Conservation (phyloP, 2,888 invertebrate species). For the Clepsis dumicolana region DNA sequence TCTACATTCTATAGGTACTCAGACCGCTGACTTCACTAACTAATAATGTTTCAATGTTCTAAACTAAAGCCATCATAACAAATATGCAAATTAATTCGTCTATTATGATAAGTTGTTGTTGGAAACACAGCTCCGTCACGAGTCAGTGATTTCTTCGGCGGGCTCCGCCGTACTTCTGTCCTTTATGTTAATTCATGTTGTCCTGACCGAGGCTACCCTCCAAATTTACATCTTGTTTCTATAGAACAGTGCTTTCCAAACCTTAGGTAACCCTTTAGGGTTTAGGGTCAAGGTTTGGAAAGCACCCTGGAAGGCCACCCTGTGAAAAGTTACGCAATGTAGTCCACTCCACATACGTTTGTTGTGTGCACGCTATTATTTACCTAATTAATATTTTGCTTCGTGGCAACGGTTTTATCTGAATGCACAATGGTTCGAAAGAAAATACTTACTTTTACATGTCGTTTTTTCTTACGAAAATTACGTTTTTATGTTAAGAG, state of each 20-base stretch:
- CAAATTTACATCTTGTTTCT: constrained; percentile 38
- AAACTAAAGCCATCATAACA: constrained; percentile 17
- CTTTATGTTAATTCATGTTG: constrained; percentile 47
- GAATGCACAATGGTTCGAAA: too few species aligned
- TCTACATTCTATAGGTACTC: neutral
- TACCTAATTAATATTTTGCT: too few species aligned
- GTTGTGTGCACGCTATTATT: too few species aligned
- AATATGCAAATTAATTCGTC: constrained; percentile 9
- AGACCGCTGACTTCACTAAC: neutral
- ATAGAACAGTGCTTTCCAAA: constrained; percentile 13
- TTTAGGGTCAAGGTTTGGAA: too few species aligned
- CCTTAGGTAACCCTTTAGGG: too few species aligned
- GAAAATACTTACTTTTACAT: too few species aligned
- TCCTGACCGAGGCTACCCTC: constrained; percentile 38
- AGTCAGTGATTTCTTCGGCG: constrained; percentile 39
- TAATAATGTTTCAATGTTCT: neutral
- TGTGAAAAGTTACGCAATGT: neutral
- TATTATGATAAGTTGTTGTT: constrained; percentile 15
- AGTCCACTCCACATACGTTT: too few species aligned
- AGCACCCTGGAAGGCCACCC: neutral
- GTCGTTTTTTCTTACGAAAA: too few species aligned
- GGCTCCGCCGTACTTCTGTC: constrained; percentile 17
- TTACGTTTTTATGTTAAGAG: too few species aligned
- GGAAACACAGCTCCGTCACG: constrained; percentile 28
- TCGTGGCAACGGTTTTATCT: too few species aligned